phyloP scores from a whole-genome alignment of 2,797 vertebrate species.

The Acridotheres tristis region DNA sequence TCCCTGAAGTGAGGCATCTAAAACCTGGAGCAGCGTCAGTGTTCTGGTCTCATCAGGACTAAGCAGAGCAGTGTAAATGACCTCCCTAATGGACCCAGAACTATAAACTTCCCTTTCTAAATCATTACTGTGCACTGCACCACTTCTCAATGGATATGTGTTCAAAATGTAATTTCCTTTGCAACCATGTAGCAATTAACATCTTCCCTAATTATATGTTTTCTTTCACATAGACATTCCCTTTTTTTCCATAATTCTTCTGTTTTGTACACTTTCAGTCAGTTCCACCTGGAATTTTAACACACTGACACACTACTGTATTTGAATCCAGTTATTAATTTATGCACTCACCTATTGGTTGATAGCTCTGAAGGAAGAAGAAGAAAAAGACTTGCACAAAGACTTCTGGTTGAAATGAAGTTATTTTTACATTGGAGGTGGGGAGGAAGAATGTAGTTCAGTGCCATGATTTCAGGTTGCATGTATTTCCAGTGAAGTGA shows the following conservation, averaged over 20 bases:
- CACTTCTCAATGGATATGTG: neutral
- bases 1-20: neutral
- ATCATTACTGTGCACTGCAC: neutral
- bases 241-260: neutral
- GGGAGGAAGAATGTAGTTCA: neutral
- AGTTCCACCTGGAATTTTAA: neutral
- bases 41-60: neutral
- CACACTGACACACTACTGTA: neutral
- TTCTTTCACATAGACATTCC: neutral
- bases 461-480: neutral
- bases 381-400: neutral
- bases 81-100: neutral
- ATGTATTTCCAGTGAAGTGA: neutral
- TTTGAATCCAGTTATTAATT: neutral
- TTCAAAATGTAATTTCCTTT: neutral
- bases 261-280: neutral
- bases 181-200: neutral
- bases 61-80: neutral
- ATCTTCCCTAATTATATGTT: neutral
- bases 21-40: neutral
- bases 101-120: neutral
- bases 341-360: neutral
- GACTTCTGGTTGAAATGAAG: neutral
- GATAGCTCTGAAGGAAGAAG: neutral
- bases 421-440: neutral